Evolutionary conservation across 1,140 invertebrate species (phyloP).

Genomic region (Lanistes nyassanus): DNA sequence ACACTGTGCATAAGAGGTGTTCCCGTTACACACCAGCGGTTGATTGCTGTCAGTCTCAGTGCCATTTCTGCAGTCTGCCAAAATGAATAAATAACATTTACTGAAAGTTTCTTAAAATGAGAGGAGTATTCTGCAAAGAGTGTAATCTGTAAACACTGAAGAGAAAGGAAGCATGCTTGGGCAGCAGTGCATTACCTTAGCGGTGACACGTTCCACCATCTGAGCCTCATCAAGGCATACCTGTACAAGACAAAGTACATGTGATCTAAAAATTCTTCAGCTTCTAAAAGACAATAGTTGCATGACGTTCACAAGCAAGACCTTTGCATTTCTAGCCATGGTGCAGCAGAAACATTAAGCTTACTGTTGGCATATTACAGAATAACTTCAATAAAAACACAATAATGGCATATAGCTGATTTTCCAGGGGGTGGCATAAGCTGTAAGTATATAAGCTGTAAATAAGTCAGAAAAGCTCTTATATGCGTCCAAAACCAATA

Average conservation of each 20-base stretch:
- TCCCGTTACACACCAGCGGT: constrained; percentile 83
- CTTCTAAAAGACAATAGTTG: too few relatives aligned
- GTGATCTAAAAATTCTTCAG: not conserved
- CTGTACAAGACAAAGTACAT: constrained; percentile 32
- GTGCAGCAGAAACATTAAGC: too few relatives aligned
- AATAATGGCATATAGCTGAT: constrained; percentile 8
- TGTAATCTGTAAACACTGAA: not conserved
- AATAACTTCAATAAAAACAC: not conserved
- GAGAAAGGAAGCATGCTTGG: not conserved
- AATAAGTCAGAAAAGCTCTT: too few relatives aligned
- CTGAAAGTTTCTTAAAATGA: not conserved
- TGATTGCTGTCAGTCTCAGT: constrained; percentile 70
- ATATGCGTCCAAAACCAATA: too few relatives aligned
- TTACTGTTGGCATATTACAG: too few relatives aligned
- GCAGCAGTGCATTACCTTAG: constrained; percentile 57
- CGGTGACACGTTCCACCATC: constrained; percentile 77
- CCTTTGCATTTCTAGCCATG: too few relatives aligned
- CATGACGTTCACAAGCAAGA: too few relatives aligned
- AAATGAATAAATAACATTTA: constrained; percentile 8
- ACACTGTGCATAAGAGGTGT: constrained; percentile 78
- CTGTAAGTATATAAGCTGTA: too few relatives aligned
- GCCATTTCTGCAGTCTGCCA: constrained; percentile 74
- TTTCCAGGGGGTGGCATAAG: too few relatives aligned
- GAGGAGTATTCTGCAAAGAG: not conserved
- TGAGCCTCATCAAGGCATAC: constrained; percentile 86